Percentiles rank a stretch among this genome's conserved stretches.
phyloP scores from a whole-genome alignment of 2,888 invertebrate species.

The Eilema depressum region DNA sequence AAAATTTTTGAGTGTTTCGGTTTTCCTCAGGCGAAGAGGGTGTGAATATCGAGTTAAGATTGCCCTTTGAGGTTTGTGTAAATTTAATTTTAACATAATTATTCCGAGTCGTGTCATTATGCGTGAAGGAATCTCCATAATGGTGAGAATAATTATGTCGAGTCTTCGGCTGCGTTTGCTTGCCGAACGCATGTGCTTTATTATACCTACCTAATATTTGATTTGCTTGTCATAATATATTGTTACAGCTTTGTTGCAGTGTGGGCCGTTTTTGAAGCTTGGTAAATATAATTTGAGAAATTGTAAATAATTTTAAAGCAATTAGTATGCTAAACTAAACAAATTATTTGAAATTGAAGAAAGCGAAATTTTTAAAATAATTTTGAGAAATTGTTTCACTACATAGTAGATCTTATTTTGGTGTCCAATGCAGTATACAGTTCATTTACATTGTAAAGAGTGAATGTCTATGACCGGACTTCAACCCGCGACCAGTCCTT shows the following conservation, averaged over 20 bases:
- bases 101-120: slow-evolving; percentile 1
- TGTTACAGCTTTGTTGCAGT: background rate
- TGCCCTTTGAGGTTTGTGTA: background rate
- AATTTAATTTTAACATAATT: slow-evolving; percentile 4
- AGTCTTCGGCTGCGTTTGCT: slow-evolving; percentile 1
- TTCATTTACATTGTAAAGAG: no score
- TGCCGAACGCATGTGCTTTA: background rate
- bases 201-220: background rate
- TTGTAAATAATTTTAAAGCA: no score
- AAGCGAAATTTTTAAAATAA: no score
- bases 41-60: slow-evolving; percentile 1
- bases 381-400: no score
- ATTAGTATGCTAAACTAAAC: no score
- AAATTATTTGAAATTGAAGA: no score
- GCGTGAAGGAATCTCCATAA: background rate
- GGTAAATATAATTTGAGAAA: no score
- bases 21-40: background rate
- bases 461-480: no score
- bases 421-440: no score
- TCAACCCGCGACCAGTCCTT: no score
- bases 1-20: background rate
- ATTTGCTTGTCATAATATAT: background rate
- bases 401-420: no score
- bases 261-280: background rate
- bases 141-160: background rate